A percentile compares a stretch with the other conserved stretches of the same genome.
These are phyloP conservation scores for Rynchops niger DNA, from an alignment of 2,113 vertebrate species.

Conservation along the genomic window DNA sequence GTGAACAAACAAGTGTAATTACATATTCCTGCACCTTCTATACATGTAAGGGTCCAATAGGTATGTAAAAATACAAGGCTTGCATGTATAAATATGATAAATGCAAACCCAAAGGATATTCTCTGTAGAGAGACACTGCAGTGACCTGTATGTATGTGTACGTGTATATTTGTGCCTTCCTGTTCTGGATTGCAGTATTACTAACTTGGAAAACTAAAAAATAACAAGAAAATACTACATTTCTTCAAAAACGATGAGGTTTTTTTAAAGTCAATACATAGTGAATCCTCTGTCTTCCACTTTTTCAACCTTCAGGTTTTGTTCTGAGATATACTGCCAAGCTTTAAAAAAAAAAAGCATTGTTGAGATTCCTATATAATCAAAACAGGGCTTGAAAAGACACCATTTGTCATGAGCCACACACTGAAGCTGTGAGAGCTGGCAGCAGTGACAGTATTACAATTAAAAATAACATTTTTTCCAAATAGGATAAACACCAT, in stretches of 20 bases:
- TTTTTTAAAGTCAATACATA: neutral
- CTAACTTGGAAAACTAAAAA: neutral
- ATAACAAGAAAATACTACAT: neutral
- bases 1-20: neutral
- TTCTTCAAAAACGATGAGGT: neutral
- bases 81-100: neutral
- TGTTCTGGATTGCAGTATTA: neutral
- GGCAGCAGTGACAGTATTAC: slow-evolving; percentile 26
- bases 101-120: neutral
- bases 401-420: slow-evolving; percentile 2
- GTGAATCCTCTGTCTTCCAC: neutral
- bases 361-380: slow-evolving; percentile 1
- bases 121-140: neutral
- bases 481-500: slow-evolving; percentile 45
- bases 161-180: neutral
- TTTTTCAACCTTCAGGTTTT: neutral
- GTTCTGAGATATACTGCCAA: neutral
- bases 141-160: neutral
- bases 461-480: slow-evolving; percentile 46
- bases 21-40: neutral
- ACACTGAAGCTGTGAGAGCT: slow-evolving; percentile 22
- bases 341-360: neutral
- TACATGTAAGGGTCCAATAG: neutral
- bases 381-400: slow-evolving; percentile 25
- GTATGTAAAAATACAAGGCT: neutral